Evolutionary conservation across 1,140 invertebrate genomes (phyloP).

Genomic region (Hermetia illucens): DNA sequence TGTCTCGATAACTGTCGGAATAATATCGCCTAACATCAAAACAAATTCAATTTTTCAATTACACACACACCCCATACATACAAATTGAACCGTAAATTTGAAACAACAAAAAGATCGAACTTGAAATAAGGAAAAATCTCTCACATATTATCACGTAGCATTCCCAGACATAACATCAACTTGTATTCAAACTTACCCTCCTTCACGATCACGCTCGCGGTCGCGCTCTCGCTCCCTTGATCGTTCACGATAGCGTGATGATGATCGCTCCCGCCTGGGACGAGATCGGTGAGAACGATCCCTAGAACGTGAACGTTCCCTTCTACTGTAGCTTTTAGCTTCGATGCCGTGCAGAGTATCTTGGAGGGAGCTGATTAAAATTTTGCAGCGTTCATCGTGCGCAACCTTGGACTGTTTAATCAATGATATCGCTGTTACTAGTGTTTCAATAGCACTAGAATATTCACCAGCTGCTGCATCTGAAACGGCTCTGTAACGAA

Average conservation of each 20-base stretch:
- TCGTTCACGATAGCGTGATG: slow-evolving; percentile 58
- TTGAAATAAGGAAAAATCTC: neutral
- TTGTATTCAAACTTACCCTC: slow-evolving; percentile 18
- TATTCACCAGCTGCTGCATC: slow-evolving; percentile 96
- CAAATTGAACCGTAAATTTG: neutral
- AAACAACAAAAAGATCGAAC: neutral
- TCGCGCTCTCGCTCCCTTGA: slow-evolving; percentile 49
- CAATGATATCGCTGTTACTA: slow-evolving; percentile 95
- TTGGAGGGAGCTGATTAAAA: slow-evolving; percentile 89
- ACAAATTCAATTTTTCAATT: neutral
- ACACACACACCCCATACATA: neutral
- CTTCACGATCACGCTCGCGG: slow-evolving; percentile 50
- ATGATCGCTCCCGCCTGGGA: slow-evolving; percentile 59
- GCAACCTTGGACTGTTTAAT: slow-evolving; percentile 98
- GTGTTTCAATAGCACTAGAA: slow-evolving; percentile 92
- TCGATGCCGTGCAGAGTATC: slow-evolving; percentile 76
- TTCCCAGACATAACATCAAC: slow-evolving; percentile 1
- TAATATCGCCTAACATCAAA: neutral
- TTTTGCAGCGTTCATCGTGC: slow-evolving; percentile 95
- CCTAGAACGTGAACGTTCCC: slow-evolving; percentile 51
- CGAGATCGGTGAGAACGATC: slow-evolving; percentile 56
- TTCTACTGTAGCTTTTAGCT: slow-evolving; percentile 27
- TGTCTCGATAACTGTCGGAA: slow-evolving; percentile 18
- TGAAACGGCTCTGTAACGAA: slow-evolving; percentile 63
- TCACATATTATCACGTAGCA: neutral